A percentile compares a stretch with the other conserved stretches of the same genome.
These are phyloP conservation scores for Psettodes erumei DNA, from an alignment of 2,113 vertebrate genomes.

Conservation along the genomic window DNA sequence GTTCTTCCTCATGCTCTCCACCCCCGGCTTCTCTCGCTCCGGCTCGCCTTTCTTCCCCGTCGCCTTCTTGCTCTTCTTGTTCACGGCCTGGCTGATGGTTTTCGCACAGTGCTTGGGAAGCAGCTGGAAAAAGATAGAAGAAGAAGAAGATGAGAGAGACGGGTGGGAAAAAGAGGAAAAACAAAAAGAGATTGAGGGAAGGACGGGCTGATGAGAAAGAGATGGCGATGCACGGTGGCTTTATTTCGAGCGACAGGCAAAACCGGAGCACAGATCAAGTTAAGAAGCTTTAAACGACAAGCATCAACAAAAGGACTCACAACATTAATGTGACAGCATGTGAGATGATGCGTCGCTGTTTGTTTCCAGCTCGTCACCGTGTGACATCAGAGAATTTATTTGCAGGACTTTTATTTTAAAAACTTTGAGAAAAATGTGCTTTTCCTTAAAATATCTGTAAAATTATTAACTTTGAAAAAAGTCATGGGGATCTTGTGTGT, in stretches of 20 bases:
- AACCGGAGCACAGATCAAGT: background rate
- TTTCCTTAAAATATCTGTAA: too few relatives aligned
- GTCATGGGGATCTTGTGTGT: too few relatives aligned
- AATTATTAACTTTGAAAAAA: too few relatives aligned
- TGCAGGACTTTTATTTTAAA: background rate
- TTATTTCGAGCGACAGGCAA: background rate
- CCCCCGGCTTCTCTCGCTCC: slow-evolving; percentile 96
- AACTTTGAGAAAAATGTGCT: too few relatives aligned
- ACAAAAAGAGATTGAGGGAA: background rate
- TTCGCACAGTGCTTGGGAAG: slow-evolving; percentile 99
- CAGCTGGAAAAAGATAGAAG: slow-evolving; percentile 78
- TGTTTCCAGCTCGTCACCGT: background rate
- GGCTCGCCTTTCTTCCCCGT: slow-evolving; percentile 99
- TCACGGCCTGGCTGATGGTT: slow-evolving; percentile 99
- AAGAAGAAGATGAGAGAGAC: background rate
- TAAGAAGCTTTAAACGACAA: slow-evolving; percentile 21
- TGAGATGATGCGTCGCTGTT: background rate
- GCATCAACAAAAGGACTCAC: slow-evolving; percentile 7
- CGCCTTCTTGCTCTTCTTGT: slow-evolving; percentile 98
- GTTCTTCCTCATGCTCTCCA: slow-evolving; percentile 99
- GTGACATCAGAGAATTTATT: background rate
- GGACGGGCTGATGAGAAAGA: background rate
- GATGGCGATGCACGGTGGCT: background rate
- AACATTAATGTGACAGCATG: slow-evolving; percentile 28
- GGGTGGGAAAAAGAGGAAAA: background rate